Base-by-base conservation (phyloP, 2,888 invertebrate species). In the Eristalis pertinax region DNA sequence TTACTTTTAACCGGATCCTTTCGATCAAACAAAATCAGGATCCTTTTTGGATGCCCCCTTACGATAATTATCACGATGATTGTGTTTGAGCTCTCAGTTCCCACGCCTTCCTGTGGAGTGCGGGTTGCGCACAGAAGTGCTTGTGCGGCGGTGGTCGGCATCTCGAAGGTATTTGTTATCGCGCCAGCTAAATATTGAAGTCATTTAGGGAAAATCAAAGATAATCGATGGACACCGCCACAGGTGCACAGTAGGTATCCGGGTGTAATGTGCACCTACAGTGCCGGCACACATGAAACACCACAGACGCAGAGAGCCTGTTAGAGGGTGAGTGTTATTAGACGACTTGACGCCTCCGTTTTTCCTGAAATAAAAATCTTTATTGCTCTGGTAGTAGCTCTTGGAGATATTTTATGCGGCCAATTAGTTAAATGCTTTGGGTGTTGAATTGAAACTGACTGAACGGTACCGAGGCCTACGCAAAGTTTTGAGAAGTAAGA, bases 291-390 rank as follows among this genome's bases (percentile, higher is more conserved):
- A 70, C 70, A 78, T 72, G 70, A 82, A 82, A 86, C 50, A 50
- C 82, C 69, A 83, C 68, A 83, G 86, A 67, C 74, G 78, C 56
- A 70, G 72, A 70, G 72, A 32, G 24, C 70, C 70, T 70, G 76
- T 82, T 76, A 67, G 72, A 75, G 86, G 83, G 83, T 84, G 83
- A 87, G 83, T 87, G 86, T 76, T 79, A 87, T 83, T 90, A 91
- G 91, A 91, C 91, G 89, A 90, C 90, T 89, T 91, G 91, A 91
- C 91, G 91, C 91, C 91, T 90, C 90, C 90, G 90, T 89, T 89
- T 83, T 84, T 88, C 83, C 68, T 64, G 29, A 78, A 56, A 70
- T 65, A 70, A 81, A 74, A 86, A 62, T 65, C 29, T 86, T 86
- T 82, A 86, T 82, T 82, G 85, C 82, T 62, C 78, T 70, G 43